phyloP scores from a whole-genome alignment of 2,888 invertebrate species.

The Drosophila borborema region DNA sequence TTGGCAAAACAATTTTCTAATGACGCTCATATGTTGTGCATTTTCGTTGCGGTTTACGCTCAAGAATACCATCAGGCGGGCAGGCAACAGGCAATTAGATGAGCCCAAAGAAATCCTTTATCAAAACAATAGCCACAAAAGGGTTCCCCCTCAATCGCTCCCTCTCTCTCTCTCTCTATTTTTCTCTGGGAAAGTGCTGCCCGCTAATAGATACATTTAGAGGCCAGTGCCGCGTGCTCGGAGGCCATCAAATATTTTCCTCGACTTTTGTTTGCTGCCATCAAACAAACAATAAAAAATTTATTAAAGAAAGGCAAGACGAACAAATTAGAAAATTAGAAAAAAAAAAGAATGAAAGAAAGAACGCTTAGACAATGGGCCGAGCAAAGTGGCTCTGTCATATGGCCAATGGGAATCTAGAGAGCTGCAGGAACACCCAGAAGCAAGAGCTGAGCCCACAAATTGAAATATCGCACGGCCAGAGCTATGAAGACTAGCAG shows the following conservation, averaged over 20 bases:
- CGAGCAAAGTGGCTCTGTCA: slow-evolving; percentile 74
- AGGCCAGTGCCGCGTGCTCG: slow-evolving; percentile 66
- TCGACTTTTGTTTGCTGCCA: slow-evolving; percentile 49
- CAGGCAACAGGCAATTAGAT: slow-evolving; percentile 61
- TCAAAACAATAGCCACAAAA: slow-evolving; percentile 70
- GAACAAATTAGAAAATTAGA: slow-evolving; percentile 68
- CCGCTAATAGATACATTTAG: slow-evolving; percentile 71
- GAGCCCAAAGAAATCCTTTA: slow-evolving; percentile 72
- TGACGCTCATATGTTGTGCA: slow-evolving; percentile 77
- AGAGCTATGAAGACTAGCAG: slow-evolving; percentile 7
- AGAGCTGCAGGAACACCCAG: slow-evolving; percentile 67
- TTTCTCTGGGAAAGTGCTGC: slow-evolving; percentile 25
- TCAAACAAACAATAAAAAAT: slow-evolving; percentile 81
- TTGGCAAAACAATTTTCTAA: slow-evolving; percentile 82
- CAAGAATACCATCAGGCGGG: slow-evolving; percentile 37
- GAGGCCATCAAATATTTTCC: slow-evolving; percentile 65
- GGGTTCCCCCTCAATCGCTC: slow-evolving; percentile 29
- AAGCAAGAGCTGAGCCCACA: slow-evolving; percentile 51
- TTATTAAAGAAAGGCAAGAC: slow-evolving; percentile 74
- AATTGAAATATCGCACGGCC: slow-evolving; percentile 64
- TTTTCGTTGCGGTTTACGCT: slow-evolving; percentile 75
- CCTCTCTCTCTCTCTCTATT: background rate
- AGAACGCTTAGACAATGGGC: slow-evolving; percentile 46
- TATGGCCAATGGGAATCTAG: slow-evolving; percentile 59
- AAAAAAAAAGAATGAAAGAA: slow-evolving; percentile 22